Percentiles rank a stretch among this genome's conserved stretches.
Conservation (phyloP, 2,888 invertebrate genomes). For the Macrophya alboannulata region DNA sequence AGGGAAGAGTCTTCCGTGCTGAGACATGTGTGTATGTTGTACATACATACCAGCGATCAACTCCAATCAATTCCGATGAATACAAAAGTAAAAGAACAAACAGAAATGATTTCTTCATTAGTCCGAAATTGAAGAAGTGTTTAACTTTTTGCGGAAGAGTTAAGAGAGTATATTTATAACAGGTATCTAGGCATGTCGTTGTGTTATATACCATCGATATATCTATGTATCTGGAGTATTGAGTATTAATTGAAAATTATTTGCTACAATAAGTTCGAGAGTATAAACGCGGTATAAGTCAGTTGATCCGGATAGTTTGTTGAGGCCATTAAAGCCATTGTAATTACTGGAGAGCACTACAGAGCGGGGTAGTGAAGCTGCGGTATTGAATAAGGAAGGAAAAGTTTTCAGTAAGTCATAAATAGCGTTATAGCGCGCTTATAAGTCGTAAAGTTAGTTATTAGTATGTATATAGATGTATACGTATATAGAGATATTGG, state of each 20-base stretch:
- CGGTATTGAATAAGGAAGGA: slow-evolving; percentile 3
- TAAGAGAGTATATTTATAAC: too few relatives aligned
- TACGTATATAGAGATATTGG: slow-evolving; percentile 40
- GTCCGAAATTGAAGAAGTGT: too few relatives aligned
- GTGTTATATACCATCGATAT: too few relatives aligned
- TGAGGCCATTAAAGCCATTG: slow-evolving; percentile 49
- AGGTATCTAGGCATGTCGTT: too few relatives aligned
- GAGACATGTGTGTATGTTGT: neutral
- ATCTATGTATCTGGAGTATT: neutral
- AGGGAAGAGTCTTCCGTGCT: neutral
- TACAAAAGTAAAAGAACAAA: too few relatives aligned
- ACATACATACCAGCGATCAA: neutral
- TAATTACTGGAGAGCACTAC: slow-evolving; percentile 17
- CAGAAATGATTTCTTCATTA: too few relatives aligned
- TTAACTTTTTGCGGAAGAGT: too few relatives aligned
- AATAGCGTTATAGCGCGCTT: slow-evolving; percentile 49
- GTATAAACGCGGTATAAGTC: neutral
- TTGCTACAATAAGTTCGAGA: slow-evolving; percentile 3
- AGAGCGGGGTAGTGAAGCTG: neutral
- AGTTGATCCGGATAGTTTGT: slow-evolving; percentile 44
- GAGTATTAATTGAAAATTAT: slow-evolving; percentile 49
- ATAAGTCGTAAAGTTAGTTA: slow-evolving; percentile 47
- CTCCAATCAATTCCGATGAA: neutral
- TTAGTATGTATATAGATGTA: slow-evolving; percentile 43
- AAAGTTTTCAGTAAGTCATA: slow-evolving; percentile 44